phyloP scores from a whole-genome alignment of 1,140 invertebrate genomes.

The Schlechtendalia chinensis region DNA sequence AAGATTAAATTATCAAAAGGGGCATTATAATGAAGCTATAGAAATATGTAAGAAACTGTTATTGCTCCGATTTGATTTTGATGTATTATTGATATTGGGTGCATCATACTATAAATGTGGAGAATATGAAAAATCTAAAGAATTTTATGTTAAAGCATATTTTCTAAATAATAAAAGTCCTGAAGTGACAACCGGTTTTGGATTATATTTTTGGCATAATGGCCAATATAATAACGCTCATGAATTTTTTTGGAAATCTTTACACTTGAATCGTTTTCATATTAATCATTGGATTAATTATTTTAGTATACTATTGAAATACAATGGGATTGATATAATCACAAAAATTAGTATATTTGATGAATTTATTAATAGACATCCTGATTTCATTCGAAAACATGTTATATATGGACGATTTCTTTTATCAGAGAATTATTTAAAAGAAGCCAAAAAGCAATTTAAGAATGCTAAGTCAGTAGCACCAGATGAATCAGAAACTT shows the following conservation, averaged over 20 bases:
- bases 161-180: background rate
- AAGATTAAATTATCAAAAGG: background rate
- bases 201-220: background rate
- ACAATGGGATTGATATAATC: background rate
- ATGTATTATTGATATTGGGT: background rate
- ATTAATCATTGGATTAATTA: background rate
- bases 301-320: background rate
- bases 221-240: background rate
- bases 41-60: background rate
- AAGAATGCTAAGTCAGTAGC: background rate
- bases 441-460: background rate
- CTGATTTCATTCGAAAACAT: background rate
- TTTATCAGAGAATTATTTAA: background rate
- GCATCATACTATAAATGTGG: background rate
- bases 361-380: background rate
- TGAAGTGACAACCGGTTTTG: background rate
- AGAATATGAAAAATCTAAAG: background rate
- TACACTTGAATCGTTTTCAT: rapidly evolving
- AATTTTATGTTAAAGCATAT: background rate
- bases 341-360: too few species aligned
- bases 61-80: background rate
- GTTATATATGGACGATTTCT: background rate
- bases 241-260: background rate
- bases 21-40: background rate
- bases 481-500: background rate